Conservation (phyloP, 2,113 vertebrate genomes). For the Myotis davidii region DNA sequence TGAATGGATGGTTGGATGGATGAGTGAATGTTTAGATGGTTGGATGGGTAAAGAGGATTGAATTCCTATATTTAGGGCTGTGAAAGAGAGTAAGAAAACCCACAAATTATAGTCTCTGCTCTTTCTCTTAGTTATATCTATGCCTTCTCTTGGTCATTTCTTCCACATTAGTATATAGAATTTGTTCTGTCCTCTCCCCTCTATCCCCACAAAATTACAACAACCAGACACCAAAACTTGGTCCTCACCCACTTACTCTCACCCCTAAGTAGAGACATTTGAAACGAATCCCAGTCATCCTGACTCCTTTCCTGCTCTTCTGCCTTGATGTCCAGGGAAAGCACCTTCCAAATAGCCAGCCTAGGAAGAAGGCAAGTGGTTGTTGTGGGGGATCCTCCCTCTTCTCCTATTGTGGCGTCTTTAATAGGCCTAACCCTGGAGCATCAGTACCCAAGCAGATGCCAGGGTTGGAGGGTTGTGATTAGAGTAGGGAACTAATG, state of each 20-base stretch:
- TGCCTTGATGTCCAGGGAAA: not conserved
- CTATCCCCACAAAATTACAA: not conserved
- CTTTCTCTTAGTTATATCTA: not conserved
- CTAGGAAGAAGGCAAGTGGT: not conserved
- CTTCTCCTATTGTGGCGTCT: not conserved
- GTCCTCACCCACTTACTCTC: not conserved
- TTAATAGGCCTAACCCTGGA: not conserved
- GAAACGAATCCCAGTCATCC: not conserved
- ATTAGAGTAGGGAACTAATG: not conserved
- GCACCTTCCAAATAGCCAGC: not conserved
- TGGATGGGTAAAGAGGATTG: not conserved
- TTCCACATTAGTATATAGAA: conserved; percentile 4
- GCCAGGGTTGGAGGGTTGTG: not conserved
- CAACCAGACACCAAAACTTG: not conserved
- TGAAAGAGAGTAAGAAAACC: conserved; percentile 30
- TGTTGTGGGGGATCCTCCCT: not conserved
- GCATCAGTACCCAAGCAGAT: not conserved
- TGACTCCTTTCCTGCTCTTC: conserved; percentile 14
- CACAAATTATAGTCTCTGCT: not conserved
- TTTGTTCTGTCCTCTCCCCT: not conserved
- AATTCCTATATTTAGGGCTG: conserved; percentile 21
- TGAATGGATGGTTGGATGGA: not conserved
- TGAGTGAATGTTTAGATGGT: conserved; percentile 11
- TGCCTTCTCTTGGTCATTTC: conserved; percentile 8
- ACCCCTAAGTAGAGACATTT: not conserved